Conservation (phyloP, 2,888 invertebrate species). For the Bibio marci region DNA sequence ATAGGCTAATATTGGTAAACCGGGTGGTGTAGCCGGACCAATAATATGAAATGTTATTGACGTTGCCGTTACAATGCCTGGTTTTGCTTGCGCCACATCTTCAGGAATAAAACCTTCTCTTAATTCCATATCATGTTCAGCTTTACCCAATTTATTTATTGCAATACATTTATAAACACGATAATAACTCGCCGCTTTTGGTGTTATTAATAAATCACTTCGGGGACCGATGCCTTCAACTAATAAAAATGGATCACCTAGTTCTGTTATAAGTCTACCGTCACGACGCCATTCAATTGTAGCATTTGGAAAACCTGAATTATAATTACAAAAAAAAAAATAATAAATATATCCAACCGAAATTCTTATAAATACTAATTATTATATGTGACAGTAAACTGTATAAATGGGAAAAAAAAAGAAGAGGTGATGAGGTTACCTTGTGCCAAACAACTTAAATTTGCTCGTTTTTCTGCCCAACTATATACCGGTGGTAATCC, state of each 20-base stretch:
- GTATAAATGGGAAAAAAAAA: too few species aligned
- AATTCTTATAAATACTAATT: too few species aligned
- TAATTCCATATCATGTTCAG: constrained; percentile 48
- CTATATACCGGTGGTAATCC: constrained; percentile 61
- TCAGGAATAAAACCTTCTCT: constrained; percentile 57
- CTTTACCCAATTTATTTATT: constrained; percentile 53
- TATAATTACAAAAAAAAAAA: constrained; percentile 11
- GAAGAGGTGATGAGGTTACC: too few species aligned
- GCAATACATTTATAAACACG: constrained; percentile 69
- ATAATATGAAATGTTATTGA: constrained; percentile 64
- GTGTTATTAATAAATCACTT: constrained; percentile 53
- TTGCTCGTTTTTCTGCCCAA: constrained; percentile 66
- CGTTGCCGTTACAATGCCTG: constrained; percentile 61
- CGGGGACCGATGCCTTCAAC: constrained; percentile 51
- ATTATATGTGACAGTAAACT: too few species aligned
- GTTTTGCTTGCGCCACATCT: constrained; percentile 42
- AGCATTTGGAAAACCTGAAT: constrained; percentile 59
- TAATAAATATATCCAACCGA: not conserved
- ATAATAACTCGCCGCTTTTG: constrained; percentile 46
- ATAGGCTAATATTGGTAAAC: constrained; percentile 56
- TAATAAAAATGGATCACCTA: constrained; percentile 34
- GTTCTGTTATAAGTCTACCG: constrained; percentile 34
- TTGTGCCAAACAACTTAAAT: constrained; percentile 76
- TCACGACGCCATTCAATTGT: constrained; percentile 71
- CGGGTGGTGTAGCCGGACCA: constrained; percentile 56